Evolutionary conservation across 2,113 vertebrate species (phyloP).

Genomic region (Polyodon spathula): DNA sequence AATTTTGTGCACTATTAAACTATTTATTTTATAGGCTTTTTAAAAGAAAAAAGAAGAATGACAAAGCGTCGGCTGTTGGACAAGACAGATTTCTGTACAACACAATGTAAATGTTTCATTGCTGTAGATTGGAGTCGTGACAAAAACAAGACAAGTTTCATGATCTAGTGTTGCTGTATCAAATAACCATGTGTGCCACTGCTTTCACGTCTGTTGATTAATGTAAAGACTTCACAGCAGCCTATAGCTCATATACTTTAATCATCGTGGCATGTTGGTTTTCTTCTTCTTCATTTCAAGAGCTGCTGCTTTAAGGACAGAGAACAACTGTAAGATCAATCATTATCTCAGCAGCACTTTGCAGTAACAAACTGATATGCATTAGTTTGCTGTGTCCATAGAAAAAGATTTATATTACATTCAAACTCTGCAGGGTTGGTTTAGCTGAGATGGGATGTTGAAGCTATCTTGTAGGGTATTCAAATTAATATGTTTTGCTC

Average conservation of each 20-base stretch:
- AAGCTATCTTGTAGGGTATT: no score
- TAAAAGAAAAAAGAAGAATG: no score
- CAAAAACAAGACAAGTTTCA: neutral
- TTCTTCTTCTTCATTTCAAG: neutral
- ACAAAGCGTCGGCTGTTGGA: neutral
- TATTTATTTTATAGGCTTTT: no score
- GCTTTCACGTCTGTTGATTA: neutral
- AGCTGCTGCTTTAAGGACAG: neutral
- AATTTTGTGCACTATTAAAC: neutral
- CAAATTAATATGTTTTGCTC: no score
- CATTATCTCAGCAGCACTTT: no score
- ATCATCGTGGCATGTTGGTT: neutral
- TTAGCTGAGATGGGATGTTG: no score
- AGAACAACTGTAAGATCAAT: neutral
- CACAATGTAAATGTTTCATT: neutral
- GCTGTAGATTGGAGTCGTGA: neutral
- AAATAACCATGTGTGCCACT: neutral
- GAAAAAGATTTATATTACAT: no score
- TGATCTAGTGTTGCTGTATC: slow-evolving; percentile 1
- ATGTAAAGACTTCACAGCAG: neutral
- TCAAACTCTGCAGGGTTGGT: no score
- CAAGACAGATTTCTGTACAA: neutral
- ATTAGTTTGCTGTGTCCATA: no score
- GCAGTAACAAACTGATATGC: no score
- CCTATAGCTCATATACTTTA: slow-evolving; percentile 1